These are phyloP conservation scores for Meloe dianella DNA, from an alignment of 2,888 invertebrate genomes.

Conservation along the genomic window DNA sequence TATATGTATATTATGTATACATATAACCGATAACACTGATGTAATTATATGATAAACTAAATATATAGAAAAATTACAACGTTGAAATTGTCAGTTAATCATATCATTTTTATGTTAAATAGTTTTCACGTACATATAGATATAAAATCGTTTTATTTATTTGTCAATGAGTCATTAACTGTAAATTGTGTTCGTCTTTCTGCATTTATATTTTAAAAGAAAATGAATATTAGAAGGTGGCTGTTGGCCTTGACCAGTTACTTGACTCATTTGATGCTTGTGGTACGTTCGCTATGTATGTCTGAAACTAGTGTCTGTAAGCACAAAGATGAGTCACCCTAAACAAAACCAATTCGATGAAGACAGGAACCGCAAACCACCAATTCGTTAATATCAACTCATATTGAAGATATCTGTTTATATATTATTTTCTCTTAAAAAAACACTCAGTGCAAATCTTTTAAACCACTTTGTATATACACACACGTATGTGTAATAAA, in stretches of 20 bases:
- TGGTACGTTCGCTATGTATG: constrained; percentile 27
- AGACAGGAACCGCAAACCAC: constrained; percentile 31
- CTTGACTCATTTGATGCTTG: constrained; percentile 36
- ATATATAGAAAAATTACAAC: constrained; percentile 13
- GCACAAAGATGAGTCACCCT: constrained; percentile 31
- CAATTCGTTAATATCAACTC: constrained; percentile 26
- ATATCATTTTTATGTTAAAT: constrained; percentile 13
- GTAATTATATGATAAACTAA: constrained; percentile 16
- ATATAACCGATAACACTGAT: constrained; percentile 15
- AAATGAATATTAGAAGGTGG: constrained; percentile 48
- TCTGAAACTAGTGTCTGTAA: constrained; percentile 33
- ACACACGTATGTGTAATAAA: constrained; percentile 21
- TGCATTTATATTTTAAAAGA: constrained; percentile 24
- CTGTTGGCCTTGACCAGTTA: constrained; percentile 53
- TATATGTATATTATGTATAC: background rate
- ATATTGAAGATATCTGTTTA: constrained; percentile 16
- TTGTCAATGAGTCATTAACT: constrained; percentile 27
- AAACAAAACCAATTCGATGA: constrained; percentile 26
- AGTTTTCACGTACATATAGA: background rate
- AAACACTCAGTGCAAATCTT: constrained; percentile 13
- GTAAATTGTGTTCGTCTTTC: constrained; percentile 25
- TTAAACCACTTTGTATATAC: constrained; percentile 21
- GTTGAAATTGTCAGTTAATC: constrained; percentile 1
- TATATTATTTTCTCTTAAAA: constrained; percentile 21
- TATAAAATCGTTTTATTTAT: constrained; percentile 9